A percentile compares a stretch with the other conserved stretches of the same genome.
Conservation (phyloP, 2,113 vertebrate genomes). For the Acanthisitta chloris region DNA sequence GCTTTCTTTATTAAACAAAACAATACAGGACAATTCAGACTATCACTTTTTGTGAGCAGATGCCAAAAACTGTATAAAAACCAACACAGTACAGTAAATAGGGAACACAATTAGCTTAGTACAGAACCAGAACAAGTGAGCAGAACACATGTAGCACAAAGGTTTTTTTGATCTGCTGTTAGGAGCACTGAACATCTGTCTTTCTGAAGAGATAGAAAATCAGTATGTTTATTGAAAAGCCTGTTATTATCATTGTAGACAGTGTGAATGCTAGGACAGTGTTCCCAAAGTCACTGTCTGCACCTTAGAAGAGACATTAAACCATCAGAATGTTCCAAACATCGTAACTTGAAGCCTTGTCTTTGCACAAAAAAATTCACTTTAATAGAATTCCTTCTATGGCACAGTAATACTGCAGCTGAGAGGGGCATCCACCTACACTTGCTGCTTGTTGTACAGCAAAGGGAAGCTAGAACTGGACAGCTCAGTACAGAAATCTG, state of each 20-base stretch:
- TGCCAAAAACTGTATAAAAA: neutral
- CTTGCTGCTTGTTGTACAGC: too few relatives aligned
- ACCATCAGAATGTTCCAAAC: neutral
- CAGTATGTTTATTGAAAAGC: neutral
- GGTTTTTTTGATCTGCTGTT: neutral
- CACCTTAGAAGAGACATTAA: neutral
- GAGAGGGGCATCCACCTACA: rapidly evolving
- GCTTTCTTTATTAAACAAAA: neutral
- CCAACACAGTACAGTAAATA: neutral
- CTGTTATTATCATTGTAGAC: neutral
- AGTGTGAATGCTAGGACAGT: neutral
- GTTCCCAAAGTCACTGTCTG: neutral
- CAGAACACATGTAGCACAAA: neutral
- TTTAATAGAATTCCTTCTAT: neutral
- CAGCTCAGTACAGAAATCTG: neutral
- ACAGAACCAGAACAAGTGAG: neutral
- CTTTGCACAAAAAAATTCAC: neutral
- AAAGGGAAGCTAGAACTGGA: neutral
- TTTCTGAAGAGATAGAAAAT: neutral
- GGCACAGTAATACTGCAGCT: neutral
- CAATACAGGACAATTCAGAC: neutral
- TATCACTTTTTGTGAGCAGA: neutral
- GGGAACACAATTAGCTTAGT: neutral
- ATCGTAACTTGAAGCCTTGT: neutral
- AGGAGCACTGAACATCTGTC: neutral